These are phyloP conservation scores for Melipona beecheii DNA, from an alignment of 2,888 invertebrate genomes.

Conservation along the genomic window DNA sequence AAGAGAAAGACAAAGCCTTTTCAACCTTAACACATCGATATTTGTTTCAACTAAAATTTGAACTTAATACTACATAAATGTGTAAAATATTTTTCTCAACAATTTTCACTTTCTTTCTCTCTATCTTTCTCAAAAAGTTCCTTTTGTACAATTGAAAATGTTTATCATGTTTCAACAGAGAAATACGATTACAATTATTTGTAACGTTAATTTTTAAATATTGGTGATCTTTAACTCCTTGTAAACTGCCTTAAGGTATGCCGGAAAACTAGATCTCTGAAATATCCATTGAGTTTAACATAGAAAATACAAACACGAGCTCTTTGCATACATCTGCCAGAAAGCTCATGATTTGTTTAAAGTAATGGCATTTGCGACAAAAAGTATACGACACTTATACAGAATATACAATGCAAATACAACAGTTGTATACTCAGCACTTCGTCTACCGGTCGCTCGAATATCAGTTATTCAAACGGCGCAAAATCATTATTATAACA, in stretches of 20 bases:
- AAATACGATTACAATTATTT: neutral
- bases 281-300: constrained; percentile 20
- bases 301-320: constrained; percentile 37
- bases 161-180: neutral
- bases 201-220: neutral
- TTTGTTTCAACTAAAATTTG: neutral
- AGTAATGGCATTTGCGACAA: constrained; percentile 78
- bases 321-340: constrained; percentile 53
- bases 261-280: constrained; percentile 35
- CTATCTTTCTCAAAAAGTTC: too few species aligned
- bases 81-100: neutral
- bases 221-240: neutral
- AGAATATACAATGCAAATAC: constrained; percentile 75
- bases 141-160: too few species aligned
- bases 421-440: constrained; percentile 64
- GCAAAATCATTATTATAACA: constrained; percentile 72
- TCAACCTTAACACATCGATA: neutral
- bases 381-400: constrained; percentile 74
- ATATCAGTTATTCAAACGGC: constrained; percentile 64
- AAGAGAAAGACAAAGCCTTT: neutral
- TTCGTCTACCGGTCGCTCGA: constrained; percentile 67
- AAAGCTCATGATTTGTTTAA: constrained; percentile 59
- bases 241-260: constrained; percentile 17
- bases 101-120: neutral
- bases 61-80: neutral